These are phyloP conservation scores for Martes martes DNA, from an alignment of 2,113 vertebrate genomes.

Conservation along the genomic window DNA sequence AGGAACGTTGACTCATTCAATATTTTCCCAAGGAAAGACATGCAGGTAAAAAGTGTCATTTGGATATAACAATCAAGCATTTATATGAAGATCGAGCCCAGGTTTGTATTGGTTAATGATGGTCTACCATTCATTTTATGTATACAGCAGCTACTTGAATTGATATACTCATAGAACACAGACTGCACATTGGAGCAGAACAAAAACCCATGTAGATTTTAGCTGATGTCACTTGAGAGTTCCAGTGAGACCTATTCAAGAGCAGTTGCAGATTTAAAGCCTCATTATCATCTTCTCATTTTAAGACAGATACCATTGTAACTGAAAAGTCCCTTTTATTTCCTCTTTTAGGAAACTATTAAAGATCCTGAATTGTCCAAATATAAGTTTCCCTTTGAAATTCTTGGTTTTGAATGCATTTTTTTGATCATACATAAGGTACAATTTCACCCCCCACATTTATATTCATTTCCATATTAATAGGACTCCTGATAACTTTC, in stretches of 20 bases:
- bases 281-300: not conserved
- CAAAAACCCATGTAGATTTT: not conserved
- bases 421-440: not conserved
- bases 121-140: not conserved
- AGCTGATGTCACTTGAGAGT: not conserved
- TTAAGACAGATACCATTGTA: not conserved
- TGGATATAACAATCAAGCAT: not conserved
- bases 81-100: not conserved
- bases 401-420: not conserved
- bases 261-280: not conserved
- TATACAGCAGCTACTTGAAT: not conserved
- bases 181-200: not conserved
- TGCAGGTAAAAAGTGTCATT: not conserved
- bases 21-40: not conserved
- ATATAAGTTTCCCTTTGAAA: slow-evolving; percentile 1
- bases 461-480: not conserved
- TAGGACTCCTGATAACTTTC: not conserved
- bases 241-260: not conserved
- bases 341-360: not conserved
- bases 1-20: not conserved
- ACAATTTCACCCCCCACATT: not conserved
- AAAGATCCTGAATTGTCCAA: not conserved
- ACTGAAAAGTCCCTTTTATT: not conserved
- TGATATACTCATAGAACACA: not conserved
- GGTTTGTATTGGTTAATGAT: not conserved